Conservation (phyloP, 2,113 vertebrate species). For the Casuarius casuarius region DNA sequence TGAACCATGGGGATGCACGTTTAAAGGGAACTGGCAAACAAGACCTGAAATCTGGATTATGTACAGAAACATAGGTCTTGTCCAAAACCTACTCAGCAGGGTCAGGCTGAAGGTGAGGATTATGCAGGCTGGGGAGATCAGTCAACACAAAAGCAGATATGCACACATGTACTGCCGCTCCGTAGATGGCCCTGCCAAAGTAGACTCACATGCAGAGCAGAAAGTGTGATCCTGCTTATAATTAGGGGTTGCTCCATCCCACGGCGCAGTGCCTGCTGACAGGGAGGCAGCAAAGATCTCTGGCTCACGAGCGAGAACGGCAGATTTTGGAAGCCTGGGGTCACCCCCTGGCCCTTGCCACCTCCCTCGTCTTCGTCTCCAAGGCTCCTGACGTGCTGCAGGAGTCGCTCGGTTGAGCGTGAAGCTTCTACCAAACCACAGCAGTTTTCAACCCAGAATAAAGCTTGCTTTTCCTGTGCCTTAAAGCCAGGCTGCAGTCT, state of each 20-base stretch:
- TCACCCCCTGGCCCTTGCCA: no score
- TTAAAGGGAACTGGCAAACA: neutral
- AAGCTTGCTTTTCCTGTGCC: neutral
- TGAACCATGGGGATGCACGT: neutral
- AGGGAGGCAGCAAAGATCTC: fast-evolving
- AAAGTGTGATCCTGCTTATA: neutral
- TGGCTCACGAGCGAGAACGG: neutral
- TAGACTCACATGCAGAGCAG: fast-evolving
- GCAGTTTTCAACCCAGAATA: neutral
- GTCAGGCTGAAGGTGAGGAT: neutral
- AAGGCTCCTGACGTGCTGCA: no score
- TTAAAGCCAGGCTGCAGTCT: neutral
- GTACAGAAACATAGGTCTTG: fast-evolving
- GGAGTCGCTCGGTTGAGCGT: neutral
- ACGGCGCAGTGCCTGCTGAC: fast-evolving
- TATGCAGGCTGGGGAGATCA: neutral
- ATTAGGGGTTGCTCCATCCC: neutral
- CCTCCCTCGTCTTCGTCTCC: no score
- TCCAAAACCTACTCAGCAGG: neutral
- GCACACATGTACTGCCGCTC: fast-evolving
- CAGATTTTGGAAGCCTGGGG: fast-evolving
- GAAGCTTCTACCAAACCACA: neutral
- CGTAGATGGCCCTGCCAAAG: neutral
- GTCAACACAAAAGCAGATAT: neutral
- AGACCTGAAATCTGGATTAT: neutral